A percentile compares a stretch with the other conserved stretches of the same genome.
Evolutionary conservation across 30 jellyfish, hydroid and myxozoan genomes (phyloP).

Genomic region (Nemopilema nomurai): DNA sequence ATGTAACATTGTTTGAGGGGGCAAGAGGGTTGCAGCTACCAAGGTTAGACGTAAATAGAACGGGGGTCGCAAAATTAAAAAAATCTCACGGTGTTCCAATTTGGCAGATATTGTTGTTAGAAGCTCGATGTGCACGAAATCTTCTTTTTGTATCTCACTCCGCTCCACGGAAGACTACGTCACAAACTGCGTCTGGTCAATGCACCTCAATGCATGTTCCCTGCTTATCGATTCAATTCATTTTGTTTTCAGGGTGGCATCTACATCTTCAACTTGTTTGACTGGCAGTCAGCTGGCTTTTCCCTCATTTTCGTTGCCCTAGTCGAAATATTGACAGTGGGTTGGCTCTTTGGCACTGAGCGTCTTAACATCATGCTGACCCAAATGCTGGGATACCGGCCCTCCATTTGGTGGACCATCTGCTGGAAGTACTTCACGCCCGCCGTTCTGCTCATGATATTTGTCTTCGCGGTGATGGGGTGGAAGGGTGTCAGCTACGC

Average conservation of each 20-base stretch:
- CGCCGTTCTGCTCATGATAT: slow-evolving; percentile 45
- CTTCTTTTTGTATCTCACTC: too few species aligned
- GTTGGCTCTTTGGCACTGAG: slow-evolving; percentile 91
- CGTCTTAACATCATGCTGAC: slow-evolving; percentile 69
- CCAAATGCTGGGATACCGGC: slow-evolving; percentile 86
- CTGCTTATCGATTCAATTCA: neutral
- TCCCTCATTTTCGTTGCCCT: slow-evolving; percentile 84
- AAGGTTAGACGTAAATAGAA: too few species aligned
- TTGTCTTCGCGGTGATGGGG: slow-evolving; percentile 50
- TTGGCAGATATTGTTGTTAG: too few species aligned
- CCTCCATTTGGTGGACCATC: slow-evolving; percentile 88
- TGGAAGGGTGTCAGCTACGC: slow-evolving; percentile 80
- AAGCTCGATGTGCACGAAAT: too few species aligned
- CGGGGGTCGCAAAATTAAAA: too few species aligned
- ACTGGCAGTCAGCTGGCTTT: slow-evolving; percentile 85
- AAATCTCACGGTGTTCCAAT: too few species aligned
- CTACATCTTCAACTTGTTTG: slow-evolving; percentile 78
- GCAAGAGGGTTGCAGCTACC: too few species aligned
- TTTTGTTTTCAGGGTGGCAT: slow-evolving; percentile 80
- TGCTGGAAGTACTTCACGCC: slow-evolving; percentile 94
- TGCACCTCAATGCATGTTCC: too few species aligned
- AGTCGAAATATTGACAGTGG: slow-evolving; percentile 80
- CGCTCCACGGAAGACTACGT: too few species aligned
- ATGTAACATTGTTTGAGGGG: too few species aligned
- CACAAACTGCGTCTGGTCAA: neutral